Percentiles rank a stretch among this genome's conserved stretches.
phyloP scores from a whole-genome alignment of 2,888 invertebrate genomes.

The Synanthedon myopaeformis region DNA sequence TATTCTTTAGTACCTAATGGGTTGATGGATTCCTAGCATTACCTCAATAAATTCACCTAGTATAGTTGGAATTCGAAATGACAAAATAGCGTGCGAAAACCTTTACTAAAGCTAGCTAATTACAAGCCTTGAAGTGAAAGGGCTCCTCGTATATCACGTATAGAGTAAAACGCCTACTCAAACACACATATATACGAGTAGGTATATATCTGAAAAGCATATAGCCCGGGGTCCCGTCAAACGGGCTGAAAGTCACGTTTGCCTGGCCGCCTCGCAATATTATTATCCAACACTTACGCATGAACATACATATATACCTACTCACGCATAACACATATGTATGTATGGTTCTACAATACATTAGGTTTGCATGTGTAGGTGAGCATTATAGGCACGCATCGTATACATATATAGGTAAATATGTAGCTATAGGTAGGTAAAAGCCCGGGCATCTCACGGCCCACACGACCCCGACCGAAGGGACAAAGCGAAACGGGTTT shows the following conservation, averaged over 20 bases:
- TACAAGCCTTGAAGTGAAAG: conserved; percentile 51
- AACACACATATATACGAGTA: conserved; percentile 27
- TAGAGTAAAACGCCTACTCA: conserved; percentile 44
- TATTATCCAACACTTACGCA: conserved; percentile 67
- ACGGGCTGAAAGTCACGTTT: conserved; percentile 65
- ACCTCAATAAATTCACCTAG: too few species aligned
- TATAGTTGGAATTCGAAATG: conserved; percentile 2
- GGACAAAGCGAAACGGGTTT: conserved; percentile 72
- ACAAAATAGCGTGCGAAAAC: conserved; percentile 8
- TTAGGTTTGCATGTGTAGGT: conserved; percentile 18
- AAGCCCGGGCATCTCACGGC: conserved; percentile 60
- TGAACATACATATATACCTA: conserved; percentile 24
- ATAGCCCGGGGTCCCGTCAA: conserved; percentile 58
- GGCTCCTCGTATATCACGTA: conserved; percentile 46
- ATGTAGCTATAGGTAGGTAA: conserved; percentile 19
- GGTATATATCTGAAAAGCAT: conserved; percentile 28
- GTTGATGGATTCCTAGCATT: too few species aligned
- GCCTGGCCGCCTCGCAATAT: conserved; percentile 58
- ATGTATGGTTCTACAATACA: neutral
- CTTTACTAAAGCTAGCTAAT: conserved; percentile 63
- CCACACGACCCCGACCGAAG: conserved; percentile 67
- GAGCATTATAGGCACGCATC: conserved; percentile 3
- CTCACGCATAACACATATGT: conserved; percentile 21
- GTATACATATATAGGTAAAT: conserved; percentile 8
- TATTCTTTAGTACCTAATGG: too few species aligned